Evolutionary conservation across 1,140 invertebrate genomes (phyloP), one percentile per base, ranked within the genome.

Genomic region (Venustaconcha ellipsiformis): DNA sequence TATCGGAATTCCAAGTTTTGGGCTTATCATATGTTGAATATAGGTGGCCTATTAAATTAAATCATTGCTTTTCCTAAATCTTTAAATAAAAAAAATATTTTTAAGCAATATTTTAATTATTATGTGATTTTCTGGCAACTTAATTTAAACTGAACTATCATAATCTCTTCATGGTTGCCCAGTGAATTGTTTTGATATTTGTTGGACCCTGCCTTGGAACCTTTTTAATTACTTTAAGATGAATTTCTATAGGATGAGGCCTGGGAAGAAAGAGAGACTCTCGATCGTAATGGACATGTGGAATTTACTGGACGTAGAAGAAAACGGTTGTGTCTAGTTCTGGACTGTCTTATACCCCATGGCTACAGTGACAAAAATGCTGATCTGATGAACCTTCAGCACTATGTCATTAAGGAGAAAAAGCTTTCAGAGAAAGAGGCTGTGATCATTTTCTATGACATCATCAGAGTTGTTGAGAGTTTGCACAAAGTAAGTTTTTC

Each of bases 361-460:
- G 94, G 95, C 85, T 95, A 94, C 83, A 93, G 92, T 88, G 92
- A 92, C 60, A 92, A 92, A 82, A 94, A 92, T 62, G 92, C 91
- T 26, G 92, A 94, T 81, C 88, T 94, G 2, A 93, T 95, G 26
- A 96, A 95, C 88, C 90, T 96, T 14, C 95, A 96, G 82, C 94
- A 95, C 86, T 95, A 95, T 90, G 94, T 96, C 11, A 95, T 95
- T 67, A 94, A 93, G 88, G 94, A 95, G 80, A 95, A 95, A 82
- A 95, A 94, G 88, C 91, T 96, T 55, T 91, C 92, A 14, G 95
- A 96, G 86, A 93, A 92, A 82, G 94, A 95, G 89, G 93, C 94
- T 48, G 91, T 95, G 62, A 85, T 93, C 57, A 95, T 96, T 85
- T 95, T 96, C 85, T 93, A 93, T 84, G 93, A 95, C 87, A 94